phyloP scores from a whole-genome alignment of 2,113 vertebrate species.

The Jaculus jaculus region DNA sequence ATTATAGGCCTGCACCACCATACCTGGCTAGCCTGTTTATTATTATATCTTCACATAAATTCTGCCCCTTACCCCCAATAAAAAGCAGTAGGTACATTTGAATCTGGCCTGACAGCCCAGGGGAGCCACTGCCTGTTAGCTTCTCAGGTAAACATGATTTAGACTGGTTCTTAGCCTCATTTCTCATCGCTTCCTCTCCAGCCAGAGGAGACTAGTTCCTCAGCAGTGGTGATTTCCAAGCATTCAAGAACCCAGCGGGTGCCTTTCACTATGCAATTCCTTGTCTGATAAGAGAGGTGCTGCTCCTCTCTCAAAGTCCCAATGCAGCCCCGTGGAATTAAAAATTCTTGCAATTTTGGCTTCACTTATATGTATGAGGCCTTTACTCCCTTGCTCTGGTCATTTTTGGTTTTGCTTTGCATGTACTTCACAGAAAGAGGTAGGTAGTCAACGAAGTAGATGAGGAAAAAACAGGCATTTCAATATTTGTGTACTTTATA shows the following conservation, averaged over 20 bases:
- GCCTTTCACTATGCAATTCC: background rate
- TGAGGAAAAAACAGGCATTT: background rate
- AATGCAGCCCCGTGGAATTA: background rate
- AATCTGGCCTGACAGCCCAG: background rate
- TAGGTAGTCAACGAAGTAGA: background rate
- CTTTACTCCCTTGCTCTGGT: background rate
- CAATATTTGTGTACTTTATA: background rate
- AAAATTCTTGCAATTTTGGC: background rate
- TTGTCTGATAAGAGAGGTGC: background rate
- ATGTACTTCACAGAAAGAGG: background rate
- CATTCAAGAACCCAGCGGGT: background rate
- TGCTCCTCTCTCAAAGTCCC: background rate
- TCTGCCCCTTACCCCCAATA: too few species aligned
- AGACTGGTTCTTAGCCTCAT: background rate
- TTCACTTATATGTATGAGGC: background rate
- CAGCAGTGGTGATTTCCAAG: background rate
- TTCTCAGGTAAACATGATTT: background rate
- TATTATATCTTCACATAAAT: background rate
- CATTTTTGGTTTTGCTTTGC: conserved; percentile 3
- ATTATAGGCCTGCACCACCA: too few species aligned
- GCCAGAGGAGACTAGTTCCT: background rate
- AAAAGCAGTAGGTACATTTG: background rate
- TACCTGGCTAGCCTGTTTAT: background rate
- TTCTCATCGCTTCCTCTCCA: background rate
- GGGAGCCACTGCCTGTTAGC: background rate